Base-by-base conservation (phyloP, 2,113 vertebrate species). In the Chloebia gouldiae region DNA sequence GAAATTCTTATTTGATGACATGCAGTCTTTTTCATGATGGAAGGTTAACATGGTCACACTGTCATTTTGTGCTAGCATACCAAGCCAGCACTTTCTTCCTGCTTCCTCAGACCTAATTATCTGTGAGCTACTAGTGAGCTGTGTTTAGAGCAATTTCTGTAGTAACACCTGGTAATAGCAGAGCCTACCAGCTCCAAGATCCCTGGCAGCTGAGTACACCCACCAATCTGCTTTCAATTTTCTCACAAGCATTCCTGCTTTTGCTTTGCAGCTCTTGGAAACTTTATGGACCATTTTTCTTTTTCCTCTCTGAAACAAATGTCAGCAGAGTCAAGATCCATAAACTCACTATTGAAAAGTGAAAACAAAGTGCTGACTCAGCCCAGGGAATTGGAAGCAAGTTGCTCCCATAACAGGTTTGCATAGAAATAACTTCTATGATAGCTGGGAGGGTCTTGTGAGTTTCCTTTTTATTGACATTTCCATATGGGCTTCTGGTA, bases 281-380 rank as follows among this genome's bases (percentile, higher is more conserved):
- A 64, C 42, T 86, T 97, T 93, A 95, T 92, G 60, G 85, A 88
- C 72, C 77, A 27, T 50, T 89, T 92, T 94, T 93, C 44, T 77
- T 70, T 96, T 83, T 88, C 33, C 78, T 92, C 76, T 77, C 49
- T 68, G 77, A 80, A 96, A 92, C 47, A 71, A 94, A 94, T 68
- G 68, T 91, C 82, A 61, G 56, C 70, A 92, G 35, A 94, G 84
- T 97, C 72, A 94, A 69, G 61, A 95, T 96, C 72, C 70, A 78
- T 97, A 87, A 93, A 92, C 64, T 76, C 90, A 85, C 83, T 91
- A 63, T 70, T 96, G 88, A 81, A 96, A 81, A 88, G 68, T 75
- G 63, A 93, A 88, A 95, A 92, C 85, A 60, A 86, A 96, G 63
- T 91, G 87, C 86, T 97, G 88, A 88, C 44, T 94, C 56, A 78